Evolutionary conservation across 2,888 invertebrate genomes (phyloP), one percentile per base, ranked within the genome.

Genomic region (Catotricha subobsoleta): DNA sequence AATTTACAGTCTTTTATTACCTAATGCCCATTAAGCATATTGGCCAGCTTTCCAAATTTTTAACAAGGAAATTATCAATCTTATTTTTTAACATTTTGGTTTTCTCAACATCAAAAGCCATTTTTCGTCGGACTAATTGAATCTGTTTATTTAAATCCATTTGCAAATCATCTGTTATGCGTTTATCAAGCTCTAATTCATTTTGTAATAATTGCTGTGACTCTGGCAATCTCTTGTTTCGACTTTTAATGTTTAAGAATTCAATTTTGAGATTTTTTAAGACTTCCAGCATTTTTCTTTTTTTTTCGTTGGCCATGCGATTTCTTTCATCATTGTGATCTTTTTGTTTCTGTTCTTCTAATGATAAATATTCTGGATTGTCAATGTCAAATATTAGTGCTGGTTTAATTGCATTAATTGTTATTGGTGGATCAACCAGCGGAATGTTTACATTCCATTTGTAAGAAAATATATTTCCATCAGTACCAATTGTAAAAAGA

Each of bases 401-500:
- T 13, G 19, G 34, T 9, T 20, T 16, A 21, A 34, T 20, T 8
- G n/a, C n/a, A 15, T 43, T 30, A 1, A 48, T 37, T 10, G 42
- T 12, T 7, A 20, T 37, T 15, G 8, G 15, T 10, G 18, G 2
- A 4, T 27, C 3, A 19, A 9, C 10, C 4, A 6, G 10, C 12
- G 1, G 38, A 30, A 15, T 15, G 18, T 13, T 7, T 1, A 57
- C 54, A 46, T 68, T 65, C 51, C 76, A 72, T 1, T 55, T 51
- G 51, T 72, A 84, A 0, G 76, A 69, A 54, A 87, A 86, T 39
- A 86, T 66, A 53, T 84, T 83, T 4, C 83, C 82, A 56, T 84
- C 84, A 15, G 66, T 53, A 0, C 84, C 86, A 50, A 76, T 70
- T 1, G 76, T 68, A 43, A 74, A 71, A 7, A 81, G 46, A 45